Percentiles rank a stretch among this genome's conserved stretches.
Conservation (phyloP, 2,888 invertebrate genomes). For the Ptychoptera contaminata region DNA sequence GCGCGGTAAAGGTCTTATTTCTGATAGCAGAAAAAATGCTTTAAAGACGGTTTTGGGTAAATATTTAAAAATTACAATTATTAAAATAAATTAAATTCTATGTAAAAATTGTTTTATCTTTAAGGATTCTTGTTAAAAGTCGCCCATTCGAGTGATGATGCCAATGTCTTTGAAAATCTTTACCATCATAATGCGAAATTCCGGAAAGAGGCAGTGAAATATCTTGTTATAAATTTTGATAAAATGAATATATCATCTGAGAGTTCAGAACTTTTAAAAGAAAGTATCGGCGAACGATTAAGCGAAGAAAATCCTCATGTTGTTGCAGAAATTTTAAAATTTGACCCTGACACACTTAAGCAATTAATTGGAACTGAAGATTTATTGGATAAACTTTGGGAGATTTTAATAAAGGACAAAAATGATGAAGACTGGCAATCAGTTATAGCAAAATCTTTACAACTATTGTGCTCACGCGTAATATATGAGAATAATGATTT, state of each 20-base stretch:
- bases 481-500: slow-evolving; percentile 34
- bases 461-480: slow-evolving; percentile 33
- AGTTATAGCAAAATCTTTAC: slow-evolving; percentile 30
- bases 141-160: slow-evolving; percentile 35
- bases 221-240: slow-evolving; percentile 39
- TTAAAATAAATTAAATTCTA: background rate
- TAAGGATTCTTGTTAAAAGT: slow-evolving; percentile 38
- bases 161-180: slow-evolving; percentile 48
- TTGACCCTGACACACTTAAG: slow-evolving; percentile 26
- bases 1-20: slow-evolving; percentile 21
- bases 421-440: slow-evolving; percentile 22
- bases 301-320: slow-evolving; percentile 49
- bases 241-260: slow-evolving; percentile 33
- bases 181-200: slow-evolving; percentile 53
- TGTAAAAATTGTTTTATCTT: slow-evolving; percentile 5
- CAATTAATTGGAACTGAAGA: slow-evolving; percentile 32
- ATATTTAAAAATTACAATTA: slow-evolving; percentile 1
- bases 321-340: slow-evolving; percentile 37
- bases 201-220: slow-evolving; percentile 49
- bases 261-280: slow-evolving; percentile 40
- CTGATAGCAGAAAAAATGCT: slow-evolving; percentile 24
- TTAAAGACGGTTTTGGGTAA: slow-evolving; percentile 28
- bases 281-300: slow-evolving; percentile 46
- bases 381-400: slow-evolving; percentile 34
- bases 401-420: slow-evolving; percentile 34